Percentiles rank a stretch among this genome's conserved stretches.
These are phyloP conservation scores for Erpetoichthys calabaricus DNA, from an alignment of 2,797 vertebrate genomes.

Conservation along the genomic window DNA sequence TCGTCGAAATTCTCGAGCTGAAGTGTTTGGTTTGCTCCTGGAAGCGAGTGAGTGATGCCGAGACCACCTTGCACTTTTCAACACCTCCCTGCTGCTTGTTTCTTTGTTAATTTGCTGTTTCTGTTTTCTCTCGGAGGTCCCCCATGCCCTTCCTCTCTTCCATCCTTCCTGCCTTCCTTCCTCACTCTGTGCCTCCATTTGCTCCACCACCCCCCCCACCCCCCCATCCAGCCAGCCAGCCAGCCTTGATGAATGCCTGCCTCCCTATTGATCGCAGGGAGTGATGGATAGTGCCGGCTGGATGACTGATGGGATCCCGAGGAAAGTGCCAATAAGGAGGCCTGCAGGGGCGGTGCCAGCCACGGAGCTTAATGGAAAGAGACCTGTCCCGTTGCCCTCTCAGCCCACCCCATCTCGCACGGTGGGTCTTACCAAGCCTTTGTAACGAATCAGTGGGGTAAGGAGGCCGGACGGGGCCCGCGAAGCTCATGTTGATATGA, in stretches of 20 bases:
- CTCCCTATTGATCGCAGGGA: conserved; percentile 72
- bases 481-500: conserved; percentile 64
- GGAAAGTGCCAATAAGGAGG: conserved; percentile 66
- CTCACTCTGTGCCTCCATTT: conserved; percentile 9
- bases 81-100: conserved; percentile 9
- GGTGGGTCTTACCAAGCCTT: conserved; percentile 19
- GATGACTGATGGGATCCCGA: conserved; percentile 73
- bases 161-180: conserved; percentile 15
- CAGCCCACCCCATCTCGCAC: background rate
- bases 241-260: conserved; percentile 60
- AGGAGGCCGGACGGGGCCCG: conserved; percentile 20
- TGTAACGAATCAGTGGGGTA: conserved; percentile 5
- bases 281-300: conserved; percentile 71
- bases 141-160: conserved; percentile 12
- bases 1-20: no score
- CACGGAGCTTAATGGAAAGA: conserved; percentile 58
- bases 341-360: conserved; percentile 49
- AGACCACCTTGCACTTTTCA: background rate
- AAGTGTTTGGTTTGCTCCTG: no score
- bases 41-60: no score
- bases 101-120: conserved; percentile 20
- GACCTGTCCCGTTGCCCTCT: conserved; percentile 37
- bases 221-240: conserved; percentile 33
- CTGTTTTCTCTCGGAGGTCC: conserved; percentile 12
- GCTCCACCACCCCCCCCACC: conserved; percentile 20